Percentiles rank a stretch among this genome's conserved stretches.
Conservation (phyloP, 2,797 vertebrate species). For the Syngnathus acus region DNA sequence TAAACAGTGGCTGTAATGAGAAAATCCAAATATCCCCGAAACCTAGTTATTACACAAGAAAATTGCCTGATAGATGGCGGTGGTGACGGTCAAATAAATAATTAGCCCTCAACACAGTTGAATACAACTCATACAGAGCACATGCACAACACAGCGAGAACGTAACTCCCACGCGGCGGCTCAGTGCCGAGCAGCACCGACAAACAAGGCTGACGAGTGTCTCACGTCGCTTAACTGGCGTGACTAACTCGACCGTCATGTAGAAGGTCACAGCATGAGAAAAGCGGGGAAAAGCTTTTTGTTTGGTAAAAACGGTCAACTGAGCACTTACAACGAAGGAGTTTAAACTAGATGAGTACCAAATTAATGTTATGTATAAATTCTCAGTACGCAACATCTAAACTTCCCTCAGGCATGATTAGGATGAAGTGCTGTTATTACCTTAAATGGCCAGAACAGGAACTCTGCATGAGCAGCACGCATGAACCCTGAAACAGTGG, state of each 20-base stretch:
- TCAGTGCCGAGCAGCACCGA: slow-evolving; percentile 12
- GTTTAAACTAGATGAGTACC: slow-evolving; percentile 8
- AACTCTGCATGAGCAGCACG: not conserved
- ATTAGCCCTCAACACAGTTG: slow-evolving; percentile 24
- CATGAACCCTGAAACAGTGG: not conserved
- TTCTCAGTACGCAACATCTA: not conserved
- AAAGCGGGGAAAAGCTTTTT: not conserved
- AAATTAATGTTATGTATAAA: slow-evolving; percentile 8
- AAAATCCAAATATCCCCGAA: slow-evolving; percentile 17
- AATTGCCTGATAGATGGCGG: slow-evolving; percentile 17
- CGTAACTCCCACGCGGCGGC: slow-evolving; percentile 49
- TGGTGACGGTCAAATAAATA: slow-evolving; percentile 12
- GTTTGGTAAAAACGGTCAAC: not conserved
- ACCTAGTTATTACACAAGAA: slow-evolving; percentile 43
- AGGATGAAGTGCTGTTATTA: slow-evolving; percentile 2
- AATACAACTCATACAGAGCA: slow-evolving; percentile 21
- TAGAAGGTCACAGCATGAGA: not conserved
- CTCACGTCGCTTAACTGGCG: not conserved
- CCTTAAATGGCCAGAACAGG: slow-evolving; percentile 12
- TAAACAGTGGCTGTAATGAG: not conserved
- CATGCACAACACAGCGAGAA: slow-evolving; percentile 1
- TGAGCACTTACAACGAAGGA: not conserved
- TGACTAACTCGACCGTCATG: not conserved
- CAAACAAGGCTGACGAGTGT: slow-evolving; percentile 12
- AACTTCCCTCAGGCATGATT: slow-evolving; percentile 1